Evolutionary conservation across 2,888 invertebrate species (phyloP).

Genomic region (Mactromeris polynyma): DNA sequence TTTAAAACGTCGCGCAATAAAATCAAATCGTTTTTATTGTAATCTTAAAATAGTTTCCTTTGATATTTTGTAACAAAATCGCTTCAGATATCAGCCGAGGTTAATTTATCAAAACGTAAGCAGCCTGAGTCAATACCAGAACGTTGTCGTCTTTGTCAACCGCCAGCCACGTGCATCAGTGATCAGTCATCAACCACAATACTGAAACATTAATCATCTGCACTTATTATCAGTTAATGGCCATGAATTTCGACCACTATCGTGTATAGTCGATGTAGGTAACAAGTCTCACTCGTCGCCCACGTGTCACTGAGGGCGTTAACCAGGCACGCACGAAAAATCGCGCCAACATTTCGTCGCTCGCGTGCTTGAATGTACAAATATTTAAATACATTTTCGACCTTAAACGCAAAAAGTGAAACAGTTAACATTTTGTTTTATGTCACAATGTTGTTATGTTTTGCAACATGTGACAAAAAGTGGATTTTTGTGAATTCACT

Average conservation of each 20-base stretch:
- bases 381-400: background rate
- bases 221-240: background rate
- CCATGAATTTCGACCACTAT: background rate
- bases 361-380: background rate
- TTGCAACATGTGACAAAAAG: no score
- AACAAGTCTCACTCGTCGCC: background rate
- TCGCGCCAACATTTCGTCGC: background rate
- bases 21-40: background rate
- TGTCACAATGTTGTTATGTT: background rate
- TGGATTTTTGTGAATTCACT: no score
- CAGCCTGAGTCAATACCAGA: background rate
- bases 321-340: background rate
- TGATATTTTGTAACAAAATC: background rate
- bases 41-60: slow-evolving; percentile 2
- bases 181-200: background rate
- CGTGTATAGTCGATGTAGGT: background rate
- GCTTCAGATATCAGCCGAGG: background rate
- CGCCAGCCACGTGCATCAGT: background rate
- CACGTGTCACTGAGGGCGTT: background rate
- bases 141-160: background rate
- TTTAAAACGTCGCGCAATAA: background rate
- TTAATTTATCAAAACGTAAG: background rate
- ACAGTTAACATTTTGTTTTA: background rate
- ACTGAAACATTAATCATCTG: background rate
- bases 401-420: background rate